A percentile compares a stretch with the other conserved stretches of the same genome.
Conservation (phyloP, 2,797 vertebrate species). For the Microctenopoma stevenorrisi region DNA sequence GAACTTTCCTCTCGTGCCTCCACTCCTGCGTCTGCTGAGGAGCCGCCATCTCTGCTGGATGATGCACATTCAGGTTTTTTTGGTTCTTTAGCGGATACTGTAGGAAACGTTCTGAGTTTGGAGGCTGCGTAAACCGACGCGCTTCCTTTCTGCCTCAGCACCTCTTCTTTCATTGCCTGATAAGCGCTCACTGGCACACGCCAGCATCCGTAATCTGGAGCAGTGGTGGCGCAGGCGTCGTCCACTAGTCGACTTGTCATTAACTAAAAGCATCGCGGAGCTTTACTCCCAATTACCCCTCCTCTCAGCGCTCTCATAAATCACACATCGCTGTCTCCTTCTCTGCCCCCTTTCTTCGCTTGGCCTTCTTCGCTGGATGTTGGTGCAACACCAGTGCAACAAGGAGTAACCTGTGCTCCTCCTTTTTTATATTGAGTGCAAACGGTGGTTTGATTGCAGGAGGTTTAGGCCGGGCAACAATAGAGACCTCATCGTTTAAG, state of each 20-base stretch:
- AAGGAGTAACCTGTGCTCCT: slow-evolving; percentile 53
- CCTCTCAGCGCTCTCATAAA: slow-evolving; percentile 73
- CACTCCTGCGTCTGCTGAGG: slow-evolving; percentile 57
- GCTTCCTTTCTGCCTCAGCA: slow-evolving; percentile 20
- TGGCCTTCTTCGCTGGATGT: slow-evolving; percentile 20
- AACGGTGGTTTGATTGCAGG: slow-evolving; percentile 68
- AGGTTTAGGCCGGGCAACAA: slow-evolving; percentile 71
- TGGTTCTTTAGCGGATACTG: too few species aligned
- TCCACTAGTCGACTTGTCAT: slow-evolving; percentile 79
- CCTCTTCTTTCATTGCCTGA: slow-evolving; percentile 67
- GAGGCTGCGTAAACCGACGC: too few species aligned
- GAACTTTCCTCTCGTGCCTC: slow-evolving; percentile 55
- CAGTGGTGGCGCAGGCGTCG: slow-evolving; percentile 65
- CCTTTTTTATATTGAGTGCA: slow-evolving; percentile 56
- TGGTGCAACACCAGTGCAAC: slow-evolving; percentile 17
- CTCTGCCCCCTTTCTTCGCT: slow-evolving; percentile 18
- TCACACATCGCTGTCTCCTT: slow-evolving; percentile 56
- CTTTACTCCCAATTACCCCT: slow-evolving; percentile 82
- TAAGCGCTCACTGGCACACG: slow-evolving; percentile 46
- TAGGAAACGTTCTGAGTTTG: too few species aligned
- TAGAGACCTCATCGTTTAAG: slow-evolving; percentile 74
- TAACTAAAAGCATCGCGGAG: slow-evolving; percentile 81
- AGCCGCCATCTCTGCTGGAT: slow-evolving; percentile 1
- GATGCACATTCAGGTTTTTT: too few species aligned
- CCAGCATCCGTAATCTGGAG: slow-evolving; percentile 64